phyloP scores from a whole-genome alignment of 1,140 invertebrate species.

The Drosophila suzukii region DNA sequence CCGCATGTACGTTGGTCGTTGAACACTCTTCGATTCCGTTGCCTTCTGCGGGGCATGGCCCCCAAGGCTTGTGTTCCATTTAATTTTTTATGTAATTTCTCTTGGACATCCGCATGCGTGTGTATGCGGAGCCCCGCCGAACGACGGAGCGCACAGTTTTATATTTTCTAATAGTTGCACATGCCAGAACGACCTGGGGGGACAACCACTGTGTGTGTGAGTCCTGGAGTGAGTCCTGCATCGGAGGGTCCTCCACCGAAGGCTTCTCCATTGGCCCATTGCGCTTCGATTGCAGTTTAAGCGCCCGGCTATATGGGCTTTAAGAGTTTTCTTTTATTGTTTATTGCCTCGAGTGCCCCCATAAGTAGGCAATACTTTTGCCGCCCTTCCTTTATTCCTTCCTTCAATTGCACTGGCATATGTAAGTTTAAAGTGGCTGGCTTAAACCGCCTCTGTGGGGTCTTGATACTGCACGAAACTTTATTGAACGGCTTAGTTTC shows the following conservation, averaged over 20 bases:
- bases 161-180: conserved; percentile 63
- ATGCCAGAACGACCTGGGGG: conserved; percentile 43
- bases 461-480: background rate
- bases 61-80: conserved; percentile 41
- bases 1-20: background rate
- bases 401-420: background rate
- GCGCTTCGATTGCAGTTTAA: conserved; percentile 62
- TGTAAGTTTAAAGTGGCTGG: background rate
- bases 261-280: conserved; percentile 20
- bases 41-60: background rate
- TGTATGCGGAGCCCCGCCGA: background rate
- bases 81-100: conserved; percentile 51
- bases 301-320: conserved; percentile 37
- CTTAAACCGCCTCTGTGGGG: conserved; percentile 1
- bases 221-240: conserved; percentile 1
- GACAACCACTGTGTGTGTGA: background rate
- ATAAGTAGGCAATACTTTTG: conserved; percentile 52
- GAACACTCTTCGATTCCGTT: conserved; percentile 13
- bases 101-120: conserved; percentile 9
- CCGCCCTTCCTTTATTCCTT: background rate
- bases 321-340: conserved; percentile 62
- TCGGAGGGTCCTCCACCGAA: background rate
- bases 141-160: conserved; percentile 22
- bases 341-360: conserved; percentile 55
- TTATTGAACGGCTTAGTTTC: conserved; percentile 15